Percentiles rank a stretch among this genome's conserved stretches.
phyloP scores from a whole-genome alignment of 2,113 vertebrate species.

The Bufo bufo region DNA sequence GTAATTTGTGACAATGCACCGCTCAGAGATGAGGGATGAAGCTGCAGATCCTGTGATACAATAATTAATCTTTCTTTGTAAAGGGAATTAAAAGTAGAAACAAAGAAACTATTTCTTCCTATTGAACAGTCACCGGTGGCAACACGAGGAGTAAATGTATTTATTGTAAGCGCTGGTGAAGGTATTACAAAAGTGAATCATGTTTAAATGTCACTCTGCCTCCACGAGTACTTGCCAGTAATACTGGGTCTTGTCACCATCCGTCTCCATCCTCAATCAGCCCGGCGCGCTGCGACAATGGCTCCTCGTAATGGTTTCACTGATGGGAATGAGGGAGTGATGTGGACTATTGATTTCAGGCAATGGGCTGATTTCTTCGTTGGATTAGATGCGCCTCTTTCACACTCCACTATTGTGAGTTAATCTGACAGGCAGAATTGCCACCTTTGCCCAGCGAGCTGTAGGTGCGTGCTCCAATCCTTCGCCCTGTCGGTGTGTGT shows the following conservation, averaged over 20 bases:
- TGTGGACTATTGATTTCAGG: constrained; percentile 53
- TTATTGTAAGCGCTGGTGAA: constrained; percentile 9
- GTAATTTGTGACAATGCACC: not conserved
- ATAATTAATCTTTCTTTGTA: not conserved
- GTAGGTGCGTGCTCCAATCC: not conserved
- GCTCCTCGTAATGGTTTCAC: constrained; percentile 12
- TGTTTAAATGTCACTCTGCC: constrained; percentile 35
- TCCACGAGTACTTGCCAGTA: constrained; percentile 4
- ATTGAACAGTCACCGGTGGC: not conserved
- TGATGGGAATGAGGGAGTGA: constrained; percentile 28
- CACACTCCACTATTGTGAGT: constrained; percentile 34
- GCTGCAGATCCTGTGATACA: not conserved
- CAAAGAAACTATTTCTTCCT: not conserved
- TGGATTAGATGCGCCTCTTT: constrained; percentile 17
- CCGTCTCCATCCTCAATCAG: constrained; percentile 34
- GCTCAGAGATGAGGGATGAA: not conserved
- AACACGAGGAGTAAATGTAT: constrained; percentile 1
- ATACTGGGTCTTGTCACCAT: constrained; percentile 9
- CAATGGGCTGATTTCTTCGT: constrained; percentile 23
- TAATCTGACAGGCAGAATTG: constrained; percentile 52
- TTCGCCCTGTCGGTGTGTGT: not conserved
- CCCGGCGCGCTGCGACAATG: not conserved
- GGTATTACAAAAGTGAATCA: constrained; percentile 38
- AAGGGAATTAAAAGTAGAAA: constrained; percentile 30
- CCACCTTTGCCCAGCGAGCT: constrained; percentile 13